phyloP scores from a whole-genome alignment of 2,113 vertebrate species.

The Phalacrocorax aristotelis region DNA sequence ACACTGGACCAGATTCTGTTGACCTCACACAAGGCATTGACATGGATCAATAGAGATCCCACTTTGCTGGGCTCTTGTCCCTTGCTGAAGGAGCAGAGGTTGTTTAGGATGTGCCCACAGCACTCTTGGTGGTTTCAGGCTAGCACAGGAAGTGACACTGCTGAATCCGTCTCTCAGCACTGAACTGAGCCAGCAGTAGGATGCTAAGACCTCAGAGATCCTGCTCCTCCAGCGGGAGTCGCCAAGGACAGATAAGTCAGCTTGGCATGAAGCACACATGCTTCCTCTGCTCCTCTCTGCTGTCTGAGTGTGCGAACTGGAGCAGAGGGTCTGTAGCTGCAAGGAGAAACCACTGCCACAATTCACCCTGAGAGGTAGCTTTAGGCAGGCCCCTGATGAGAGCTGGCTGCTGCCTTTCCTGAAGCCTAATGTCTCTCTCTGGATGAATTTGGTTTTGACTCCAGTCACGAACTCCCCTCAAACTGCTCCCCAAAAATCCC shows the following conservation, averaged over 20 bases:
- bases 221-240: not conserved
- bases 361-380: not conserved
- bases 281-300: not conserved
- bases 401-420: not conserved
- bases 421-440: not conserved
- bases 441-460: not conserved
- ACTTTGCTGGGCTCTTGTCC: not conserved
- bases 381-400: not conserved
- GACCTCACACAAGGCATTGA: not conserved
- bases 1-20: not conserved
- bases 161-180: not conserved
- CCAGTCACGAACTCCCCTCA: not conserved
- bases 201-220: not conserved
- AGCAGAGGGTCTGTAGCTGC: not conserved
- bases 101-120: not conserved
- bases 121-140: accelerated
- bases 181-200: not conserved
- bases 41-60: not conserved
- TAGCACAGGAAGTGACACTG: not conserved
- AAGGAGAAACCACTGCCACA: not conserved
- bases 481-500: not conserved
- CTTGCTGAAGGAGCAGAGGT: not conserved
- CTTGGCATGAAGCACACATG: accelerated
- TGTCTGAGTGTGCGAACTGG: accelerated
- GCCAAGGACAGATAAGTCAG: not conserved